These are phyloP conservation scores for Actinemys pallida DNA, from an alignment of 2,113 vertebrate species.

Conservation along the genomic window DNA sequence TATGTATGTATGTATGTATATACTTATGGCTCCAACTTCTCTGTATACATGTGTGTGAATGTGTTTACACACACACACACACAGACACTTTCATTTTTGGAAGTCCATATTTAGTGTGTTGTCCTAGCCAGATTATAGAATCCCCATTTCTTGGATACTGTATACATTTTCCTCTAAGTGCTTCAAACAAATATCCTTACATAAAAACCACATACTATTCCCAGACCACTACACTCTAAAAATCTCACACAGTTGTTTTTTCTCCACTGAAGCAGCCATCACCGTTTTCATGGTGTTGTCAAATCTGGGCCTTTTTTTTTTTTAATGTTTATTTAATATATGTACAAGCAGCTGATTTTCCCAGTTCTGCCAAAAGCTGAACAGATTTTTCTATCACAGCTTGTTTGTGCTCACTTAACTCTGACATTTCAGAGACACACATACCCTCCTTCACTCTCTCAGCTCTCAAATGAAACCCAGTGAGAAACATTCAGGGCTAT, in stretches of 20 bases:
- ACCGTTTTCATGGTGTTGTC: neutral
- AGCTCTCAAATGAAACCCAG: neutral
- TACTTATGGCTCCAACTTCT: neutral
- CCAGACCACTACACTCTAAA: rapidly evolving
- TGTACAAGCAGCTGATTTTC: neutral
- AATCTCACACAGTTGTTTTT: neutral
- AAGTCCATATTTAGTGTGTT: neutral
- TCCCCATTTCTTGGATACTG: neutral
- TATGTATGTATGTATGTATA: neutral
- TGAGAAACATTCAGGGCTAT: neutral
- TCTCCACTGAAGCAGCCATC: neutral
- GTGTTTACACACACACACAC: neutral
- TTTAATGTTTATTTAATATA: neutral
- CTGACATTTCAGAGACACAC: neutral
- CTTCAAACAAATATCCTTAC: neutral
- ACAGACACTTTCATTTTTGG: neutral
- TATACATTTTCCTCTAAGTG: neutral
- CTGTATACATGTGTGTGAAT: rapidly evolving
- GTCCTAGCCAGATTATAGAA: neutral
- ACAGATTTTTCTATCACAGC: neutral
- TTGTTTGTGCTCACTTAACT: neutral
- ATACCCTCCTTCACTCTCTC: neutral
- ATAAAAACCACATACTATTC: neutral
- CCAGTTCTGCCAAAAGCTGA: neutral
- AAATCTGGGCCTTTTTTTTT: neutral